Evolutionary conservation across 2,888 invertebrate genomes (phyloP).

Genomic region (Dynastes grantii): DNA sequence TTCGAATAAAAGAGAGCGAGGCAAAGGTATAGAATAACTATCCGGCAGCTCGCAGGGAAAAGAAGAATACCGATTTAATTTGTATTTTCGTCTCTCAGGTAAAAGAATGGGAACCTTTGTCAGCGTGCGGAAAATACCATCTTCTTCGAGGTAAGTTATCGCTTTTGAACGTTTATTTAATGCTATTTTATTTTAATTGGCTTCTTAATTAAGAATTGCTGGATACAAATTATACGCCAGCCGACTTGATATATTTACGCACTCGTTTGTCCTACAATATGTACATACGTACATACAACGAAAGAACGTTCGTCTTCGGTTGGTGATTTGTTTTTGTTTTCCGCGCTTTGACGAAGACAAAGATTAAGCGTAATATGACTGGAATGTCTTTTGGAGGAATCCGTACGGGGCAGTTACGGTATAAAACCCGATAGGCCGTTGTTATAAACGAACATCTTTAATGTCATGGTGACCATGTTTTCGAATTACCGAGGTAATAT

Average conservation of each 20-base stretch:
- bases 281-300: too few relatives aligned
- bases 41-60: not conserved
- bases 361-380: too few relatives aligned
- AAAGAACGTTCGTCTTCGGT: too few relatives aligned
- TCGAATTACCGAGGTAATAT: too few relatives aligned
- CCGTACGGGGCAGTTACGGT: too few relatives aligned
- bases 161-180: constrained; percentile 6
- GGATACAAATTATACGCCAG: constrained; percentile 6
- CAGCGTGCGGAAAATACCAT: not conserved
- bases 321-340: too few relatives aligned
- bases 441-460: too few relatives aligned
- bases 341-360: too few relatives aligned
- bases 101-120: constrained; percentile 13
- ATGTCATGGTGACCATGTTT: too few relatives aligned
- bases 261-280: not conserved
- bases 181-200: constrained; percentile 19
- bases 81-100: constrained; percentile 14
- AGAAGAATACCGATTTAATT: constrained; percentile 5
- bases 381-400: too few relatives aligned
- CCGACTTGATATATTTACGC: constrained; percentile 1
- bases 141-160: constrained; percentile 3
- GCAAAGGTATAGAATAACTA: not conserved
- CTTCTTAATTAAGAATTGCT: constrained; percentile 17
- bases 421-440: too few relatives aligned
- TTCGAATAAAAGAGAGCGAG: not conserved